These are phyloP conservation scores for Hexactinellida sp. DNA, from an alignment of 37 sponge, comb jelly and placozoan genomes.

Conservation along the genomic window DNA sequence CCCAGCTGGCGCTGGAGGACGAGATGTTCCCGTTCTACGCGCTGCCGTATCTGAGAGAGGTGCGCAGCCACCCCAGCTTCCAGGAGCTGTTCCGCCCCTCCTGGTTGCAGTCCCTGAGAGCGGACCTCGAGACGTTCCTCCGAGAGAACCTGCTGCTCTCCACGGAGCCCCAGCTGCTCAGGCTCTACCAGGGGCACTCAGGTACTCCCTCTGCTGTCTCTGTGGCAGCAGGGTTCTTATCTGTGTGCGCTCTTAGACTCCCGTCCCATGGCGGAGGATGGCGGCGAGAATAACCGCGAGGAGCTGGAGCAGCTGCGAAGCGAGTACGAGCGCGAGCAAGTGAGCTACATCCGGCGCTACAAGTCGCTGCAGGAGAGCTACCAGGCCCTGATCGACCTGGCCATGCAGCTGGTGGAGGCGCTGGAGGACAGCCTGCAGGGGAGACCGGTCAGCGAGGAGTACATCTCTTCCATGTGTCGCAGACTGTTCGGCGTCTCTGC, in stretches of 20 bases:
- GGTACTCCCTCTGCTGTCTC: no score
- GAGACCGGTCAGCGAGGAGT: conserved; percentile 33
- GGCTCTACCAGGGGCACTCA: not conserved
- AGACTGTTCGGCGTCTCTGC: conserved; percentile 33
- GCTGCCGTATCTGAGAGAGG: conserved; percentile 59
- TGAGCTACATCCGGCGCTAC: not conserved
- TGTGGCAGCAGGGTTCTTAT: no score
- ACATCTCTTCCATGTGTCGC: conserved; percentile 36
- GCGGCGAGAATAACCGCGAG: not conserved
- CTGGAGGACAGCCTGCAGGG: conserved; percentile 25
- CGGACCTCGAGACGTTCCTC: not conserved
- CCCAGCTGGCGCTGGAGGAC: conserved; percentile 28
- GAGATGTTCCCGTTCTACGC: conserved; percentile 61
- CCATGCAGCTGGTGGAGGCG: conserved; percentile 62
- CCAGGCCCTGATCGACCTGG: conserved; percentile 45
- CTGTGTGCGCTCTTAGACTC: not conserved
- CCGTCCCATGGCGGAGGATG: not conserved
- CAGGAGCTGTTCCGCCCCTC: conserved; percentile 35
- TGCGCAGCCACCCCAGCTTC: conserved; percentile 48
- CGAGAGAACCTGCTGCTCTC: not conserved
- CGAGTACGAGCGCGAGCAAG: not conserved
- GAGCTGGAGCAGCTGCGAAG: not conserved
- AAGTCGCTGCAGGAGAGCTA: conserved; percentile 28
- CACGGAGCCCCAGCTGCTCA: not conserved
- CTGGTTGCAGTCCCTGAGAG: not conserved